Conservation (phyloP, 2,113 vertebrate genomes). For the Kryptolebias marmoratus region DNA sequence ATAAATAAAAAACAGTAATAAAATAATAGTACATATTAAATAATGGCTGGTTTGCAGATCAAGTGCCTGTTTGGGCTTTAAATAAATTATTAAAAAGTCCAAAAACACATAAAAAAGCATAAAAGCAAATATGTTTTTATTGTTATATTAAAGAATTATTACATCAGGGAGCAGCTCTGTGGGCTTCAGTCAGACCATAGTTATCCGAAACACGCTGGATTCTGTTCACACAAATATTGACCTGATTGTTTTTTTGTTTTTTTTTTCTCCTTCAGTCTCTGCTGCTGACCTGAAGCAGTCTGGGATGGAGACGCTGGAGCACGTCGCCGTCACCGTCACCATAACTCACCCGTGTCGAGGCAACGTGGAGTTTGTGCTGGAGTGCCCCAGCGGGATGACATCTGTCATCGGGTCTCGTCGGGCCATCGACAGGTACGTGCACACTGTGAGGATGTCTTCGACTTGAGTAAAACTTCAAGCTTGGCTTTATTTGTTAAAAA, state of each 20-base stretch:
- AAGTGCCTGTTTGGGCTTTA: no score
- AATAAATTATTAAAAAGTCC: no score
- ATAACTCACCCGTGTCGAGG: constrained; percentile 89
- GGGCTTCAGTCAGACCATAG: neutral
- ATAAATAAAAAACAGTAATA: no score
- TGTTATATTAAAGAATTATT: no score
- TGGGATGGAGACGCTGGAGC: constrained; percentile 93
- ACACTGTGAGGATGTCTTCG: neutral
- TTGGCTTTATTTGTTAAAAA: no score
- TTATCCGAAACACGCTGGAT: neutral
- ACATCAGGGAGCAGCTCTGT: no score
- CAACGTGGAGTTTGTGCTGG: constrained; percentile 86
- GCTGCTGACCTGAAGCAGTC: constrained; percentile 84
- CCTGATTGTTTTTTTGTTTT: neutral
- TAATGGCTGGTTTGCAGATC: no score
- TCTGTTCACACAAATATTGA: neutral
- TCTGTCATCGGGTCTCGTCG: constrained; percentile 89
- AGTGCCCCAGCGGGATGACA: constrained; percentile 93
- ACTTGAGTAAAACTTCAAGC: no score
- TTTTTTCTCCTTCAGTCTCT: constrained; percentile 79
- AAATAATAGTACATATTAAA: no score
- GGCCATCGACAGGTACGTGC: constrained; percentile 80
- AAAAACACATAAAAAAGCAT: no score
- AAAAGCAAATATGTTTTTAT: no score
- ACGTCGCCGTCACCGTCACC: constrained; percentile 90